Percentiles rank a stretch among this genome's conserved stretches.
These are phyloP conservation scores for Leguminivora glycinivorella DNA, from an alignment of 1,140 invertebrate species.

Conservation along the genomic window DNA sequence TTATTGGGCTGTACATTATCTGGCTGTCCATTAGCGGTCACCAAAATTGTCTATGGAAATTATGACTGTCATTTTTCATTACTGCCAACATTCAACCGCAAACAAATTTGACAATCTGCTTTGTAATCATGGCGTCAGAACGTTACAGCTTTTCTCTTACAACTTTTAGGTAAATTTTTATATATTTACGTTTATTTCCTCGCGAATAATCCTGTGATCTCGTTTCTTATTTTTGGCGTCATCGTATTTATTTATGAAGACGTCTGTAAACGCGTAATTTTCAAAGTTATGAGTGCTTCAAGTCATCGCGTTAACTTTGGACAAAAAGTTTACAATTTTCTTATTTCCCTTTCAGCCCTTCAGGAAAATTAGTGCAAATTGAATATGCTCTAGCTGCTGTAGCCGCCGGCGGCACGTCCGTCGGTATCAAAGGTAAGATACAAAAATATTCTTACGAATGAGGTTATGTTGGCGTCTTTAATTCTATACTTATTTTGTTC, in stretches of 20 bases:
- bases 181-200: constrained; percentile 42
- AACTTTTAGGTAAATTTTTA: constrained; percentile 93
- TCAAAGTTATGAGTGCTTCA: neutral
- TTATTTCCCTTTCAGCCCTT: constrained; percentile 88
- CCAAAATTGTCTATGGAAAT: too few relatives aligned
- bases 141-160: constrained; percentile 99
- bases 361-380: constrained; percentile 99
- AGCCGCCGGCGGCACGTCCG: constrained; percentile 98
- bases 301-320: constrained; percentile 3
- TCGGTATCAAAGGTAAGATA: constrained; percentile 96
- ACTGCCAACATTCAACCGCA: constrained; percentile 44
- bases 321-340: constrained; percentile 19
- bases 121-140: constrained; percentile 93
- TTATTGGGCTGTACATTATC: too few relatives aligned
- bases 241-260: neutral
- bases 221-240: neutral
- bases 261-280: neutral
- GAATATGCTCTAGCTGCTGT: constrained; percentile 99
- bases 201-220: neutral
- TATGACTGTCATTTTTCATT: constrained; percentile 30
- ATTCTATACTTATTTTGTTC: neutral
- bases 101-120: constrained; percentile 65
- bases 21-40: too few relatives aligned
- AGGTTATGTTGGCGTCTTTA: constrained; percentile 48
- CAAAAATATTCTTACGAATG: constrained; percentile 46